Percentiles rank a stretch among this genome's conserved stretches.
Conservation (phyloP, 1,140 invertebrate genomes). For the Cotesia chilonis region DNA sequence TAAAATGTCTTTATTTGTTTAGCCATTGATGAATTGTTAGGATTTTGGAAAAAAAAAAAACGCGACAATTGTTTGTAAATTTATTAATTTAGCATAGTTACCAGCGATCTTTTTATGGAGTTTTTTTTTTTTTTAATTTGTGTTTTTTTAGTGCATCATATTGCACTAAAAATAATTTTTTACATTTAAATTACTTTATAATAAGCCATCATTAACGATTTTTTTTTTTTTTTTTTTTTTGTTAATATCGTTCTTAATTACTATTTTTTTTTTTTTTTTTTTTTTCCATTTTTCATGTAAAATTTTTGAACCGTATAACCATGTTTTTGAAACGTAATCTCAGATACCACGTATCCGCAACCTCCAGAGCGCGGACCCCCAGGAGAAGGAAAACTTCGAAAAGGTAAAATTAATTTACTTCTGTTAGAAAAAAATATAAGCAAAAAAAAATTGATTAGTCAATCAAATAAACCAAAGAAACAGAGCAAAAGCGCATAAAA, state of each 20-base stretch:
- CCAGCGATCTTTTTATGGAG: no score
- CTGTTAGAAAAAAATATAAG: constrained; percentile 43
- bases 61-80: no score
- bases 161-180: no score
- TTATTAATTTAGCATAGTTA: no score
- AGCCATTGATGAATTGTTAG: no score
- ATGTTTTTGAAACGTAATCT: constrained; percentile 62
- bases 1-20: no score
- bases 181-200: no score
- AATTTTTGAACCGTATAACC: constrained; percentile 52
- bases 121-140: no score
- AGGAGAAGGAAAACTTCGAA: constrained; percentile 77
- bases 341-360: constrained; percentile 69
- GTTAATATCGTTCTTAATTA: not conserved
- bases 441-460: not conserved
- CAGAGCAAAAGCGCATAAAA: not conserved
- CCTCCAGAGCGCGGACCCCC: constrained; percentile 67
- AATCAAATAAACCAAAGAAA: not conserved
- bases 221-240: not conserved
- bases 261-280: constrained; percentile 29
- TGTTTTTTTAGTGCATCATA: no score
- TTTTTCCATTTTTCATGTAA: constrained; percentile 9
- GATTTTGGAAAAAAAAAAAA: no score
- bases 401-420: constrained; percentile 69
- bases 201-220: not conserved